phyloP scores from a whole-genome alignment of 2,797 vertebrate species.

The Catamblyrhynchus diadema region DNA sequence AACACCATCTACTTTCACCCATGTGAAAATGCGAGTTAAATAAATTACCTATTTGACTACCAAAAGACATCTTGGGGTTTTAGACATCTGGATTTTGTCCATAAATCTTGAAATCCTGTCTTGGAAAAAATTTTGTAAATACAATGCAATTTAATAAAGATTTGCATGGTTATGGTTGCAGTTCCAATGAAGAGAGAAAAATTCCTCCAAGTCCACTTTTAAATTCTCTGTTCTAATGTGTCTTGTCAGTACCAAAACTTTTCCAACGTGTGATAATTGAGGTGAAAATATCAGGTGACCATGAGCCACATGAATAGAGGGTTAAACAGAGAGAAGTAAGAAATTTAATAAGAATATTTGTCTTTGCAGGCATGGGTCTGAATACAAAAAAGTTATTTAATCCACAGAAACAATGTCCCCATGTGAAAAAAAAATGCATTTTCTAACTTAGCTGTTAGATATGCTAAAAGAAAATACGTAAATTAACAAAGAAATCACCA shows the following conservation, averaged over 20 bases:
- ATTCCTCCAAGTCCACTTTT: neutral
- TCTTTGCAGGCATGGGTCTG: neutral
- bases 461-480: neutral
- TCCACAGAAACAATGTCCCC: neutral
- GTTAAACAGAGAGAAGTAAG: neutral
- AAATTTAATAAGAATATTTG: neutral
- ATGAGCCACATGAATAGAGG: neutral
- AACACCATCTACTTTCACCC: rapidly evolving
- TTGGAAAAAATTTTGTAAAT: neutral
- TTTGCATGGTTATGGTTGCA: neutral
- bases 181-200: neutral
- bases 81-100: neutral
- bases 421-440: neutral
- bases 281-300: neutral
- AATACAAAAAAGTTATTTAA: neutral
- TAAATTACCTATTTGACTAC: neutral
- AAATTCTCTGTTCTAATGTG: neutral
- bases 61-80: neutral
- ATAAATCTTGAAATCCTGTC: neutral
- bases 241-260: neutral
- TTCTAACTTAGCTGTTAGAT: rapidly evolving
- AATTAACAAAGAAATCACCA: neutral
- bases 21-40: neutral
- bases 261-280: rapidly evolving
- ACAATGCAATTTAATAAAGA: neutral